Evolutionary conservation across 1,140 invertebrate genomes (phyloP), one percentile per base, ranked within the genome.

Genomic region (Idris sp.): DNA sequence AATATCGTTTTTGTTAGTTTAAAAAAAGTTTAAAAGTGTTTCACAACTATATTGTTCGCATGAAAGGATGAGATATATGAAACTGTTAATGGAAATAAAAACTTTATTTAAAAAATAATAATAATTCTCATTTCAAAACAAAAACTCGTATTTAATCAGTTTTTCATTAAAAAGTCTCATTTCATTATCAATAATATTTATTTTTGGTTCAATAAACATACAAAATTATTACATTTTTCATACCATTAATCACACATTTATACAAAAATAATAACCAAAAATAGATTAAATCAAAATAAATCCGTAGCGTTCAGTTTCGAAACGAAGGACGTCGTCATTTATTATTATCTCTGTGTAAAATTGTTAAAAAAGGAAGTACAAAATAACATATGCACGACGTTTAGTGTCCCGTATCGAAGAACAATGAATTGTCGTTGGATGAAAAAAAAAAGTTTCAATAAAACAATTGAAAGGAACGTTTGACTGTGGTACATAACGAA

Each of bases 181-280:
- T 18, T 84, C 81, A 81, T 86, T 85, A 87, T 87, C 83, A 86
- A 86, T 86, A 85, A 85, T 87, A 87, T 87, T 87, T 87, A 87
- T 86, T 87, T 87, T 87, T 86, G 84, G 85, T 87, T 87, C 81
- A 86, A 86, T 87, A 87, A 87, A 87, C 84, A 87, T 87, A 87
- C 83, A 87, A 87, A 87, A 87, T 87, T 86, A 86, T 87, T 86
- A 86, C 84, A 86, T 82, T 86, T 84, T 86, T 76, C 82, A 83
- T 86, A 87, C 83, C 83, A 86, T 84, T 83, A 86, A 86, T 84
- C 84, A 86, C 83, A 86, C 86, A 86, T 87, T 87, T 87, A 86
- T 87, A 87, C 83, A 87, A 87, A 87, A 86, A 83, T 85, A 85
- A 86, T 77, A 81, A 78, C n/a, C n/a, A n/a, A n/a, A n/a, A n/a